A percentile compares a stretch with the other conserved stretches of the same genome.
phyloP scores from a whole-genome alignment of 1,140 invertebrate species.

The Zaprionus africanus region DNA sequence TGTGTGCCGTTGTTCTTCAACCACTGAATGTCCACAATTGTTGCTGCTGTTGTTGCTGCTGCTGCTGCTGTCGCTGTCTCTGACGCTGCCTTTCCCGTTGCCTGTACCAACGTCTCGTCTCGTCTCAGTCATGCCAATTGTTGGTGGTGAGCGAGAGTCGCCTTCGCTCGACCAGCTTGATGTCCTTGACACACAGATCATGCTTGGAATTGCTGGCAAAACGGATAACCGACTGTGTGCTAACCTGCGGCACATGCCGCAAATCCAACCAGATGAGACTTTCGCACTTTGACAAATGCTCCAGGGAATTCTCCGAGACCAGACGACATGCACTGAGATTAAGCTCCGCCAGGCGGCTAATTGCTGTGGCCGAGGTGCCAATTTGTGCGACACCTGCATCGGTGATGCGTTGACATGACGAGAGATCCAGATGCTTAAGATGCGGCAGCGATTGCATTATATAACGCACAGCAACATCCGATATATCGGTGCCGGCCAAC shows the following conservation, averaged over 20 bases:
- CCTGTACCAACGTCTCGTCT: neutral
- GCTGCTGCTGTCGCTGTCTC: neutral
- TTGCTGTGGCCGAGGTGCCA: slow-evolving; percentile 85
- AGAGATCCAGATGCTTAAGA: slow-evolving; percentile 91
- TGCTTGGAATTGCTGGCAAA: slow-evolving; percentile 91
- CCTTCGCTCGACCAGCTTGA: slow-evolving; percentile 87
- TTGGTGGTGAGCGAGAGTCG: slow-evolving; percentile 33
- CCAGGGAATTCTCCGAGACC: slow-evolving; percentile 92
- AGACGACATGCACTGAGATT: slow-evolving; percentile 93
- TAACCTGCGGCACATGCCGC: slow-evolving; percentile 90
- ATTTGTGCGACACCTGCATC: slow-evolving; percentile 95
- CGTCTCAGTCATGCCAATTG: slow-evolving; percentile 47
- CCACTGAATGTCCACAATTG: slow-evolving; percentile 8
- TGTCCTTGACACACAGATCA: slow-evolving; percentile 90
- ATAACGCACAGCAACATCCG: slow-evolving; percentile 93
- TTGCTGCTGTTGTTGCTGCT: neutral
- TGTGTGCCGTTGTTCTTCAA: slow-evolving; percentile 3
- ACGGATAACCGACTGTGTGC: slow-evolving; percentile 91
- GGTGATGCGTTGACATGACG: slow-evolving; percentile 93
- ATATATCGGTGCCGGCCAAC: slow-evolving; percentile 94
- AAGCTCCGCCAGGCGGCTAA: slow-evolving; percentile 86
- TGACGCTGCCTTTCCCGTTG: slow-evolving; percentile 15
- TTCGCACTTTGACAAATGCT: slow-evolving; percentile 89
- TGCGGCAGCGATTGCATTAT: slow-evolving; percentile 91
- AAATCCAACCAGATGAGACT: slow-evolving; percentile 89